Evolutionary conservation across 2,888 invertebrate genomes (phyloP).

Genomic region (Meiosimyza platycephala): DNA sequence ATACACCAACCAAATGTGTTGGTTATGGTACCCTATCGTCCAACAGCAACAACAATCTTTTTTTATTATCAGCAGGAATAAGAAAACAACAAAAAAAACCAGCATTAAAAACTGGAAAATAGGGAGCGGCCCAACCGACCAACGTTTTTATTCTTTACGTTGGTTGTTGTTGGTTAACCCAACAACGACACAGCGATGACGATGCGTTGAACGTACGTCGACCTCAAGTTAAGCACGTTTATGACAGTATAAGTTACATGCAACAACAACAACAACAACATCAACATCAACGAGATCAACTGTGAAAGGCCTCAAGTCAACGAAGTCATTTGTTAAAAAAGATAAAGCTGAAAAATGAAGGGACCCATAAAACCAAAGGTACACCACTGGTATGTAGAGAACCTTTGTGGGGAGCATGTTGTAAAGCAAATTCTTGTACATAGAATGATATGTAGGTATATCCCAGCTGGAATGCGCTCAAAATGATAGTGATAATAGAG

Average conservation of each 20-base stretch:
- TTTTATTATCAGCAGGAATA: constrained; percentile 17
- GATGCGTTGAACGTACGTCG: constrained; percentile 42
- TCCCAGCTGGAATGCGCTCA: no score
- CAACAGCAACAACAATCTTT: constrained; percentile 23
- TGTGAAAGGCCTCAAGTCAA: constrained; percentile 18
- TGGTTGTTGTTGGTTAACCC: constrained; percentile 36
- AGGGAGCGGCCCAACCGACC: constrained; percentile 32
- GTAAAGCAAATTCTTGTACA: no score
- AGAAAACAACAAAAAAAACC: constrained; percentile 16
- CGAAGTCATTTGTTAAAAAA: constrained; percentile 17
- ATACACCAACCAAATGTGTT: constrained; percentile 7
- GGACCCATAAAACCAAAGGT: constrained; percentile 3
- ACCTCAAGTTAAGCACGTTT: constrained; percentile 48
- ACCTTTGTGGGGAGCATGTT: constrained; percentile 12
- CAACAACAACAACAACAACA: constrained; percentile 20
- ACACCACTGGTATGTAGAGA: constrained; percentile 2
- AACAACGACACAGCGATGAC: no score
- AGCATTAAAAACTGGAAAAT: constrained; percentile 40
- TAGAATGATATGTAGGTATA: no score
- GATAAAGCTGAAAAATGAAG: not conserved
- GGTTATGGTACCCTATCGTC: constrained; percentile 6
- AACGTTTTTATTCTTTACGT: not conserved
- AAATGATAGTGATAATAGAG: no score
- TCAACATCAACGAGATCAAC: constrained; percentile 19
- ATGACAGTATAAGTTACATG: constrained; percentile 25